Evolutionary conservation across 2,888 invertebrate genomes (phyloP), one percentile per base, ranked within the genome.

Genomic region (Meliscaeva auricollis): DNA sequence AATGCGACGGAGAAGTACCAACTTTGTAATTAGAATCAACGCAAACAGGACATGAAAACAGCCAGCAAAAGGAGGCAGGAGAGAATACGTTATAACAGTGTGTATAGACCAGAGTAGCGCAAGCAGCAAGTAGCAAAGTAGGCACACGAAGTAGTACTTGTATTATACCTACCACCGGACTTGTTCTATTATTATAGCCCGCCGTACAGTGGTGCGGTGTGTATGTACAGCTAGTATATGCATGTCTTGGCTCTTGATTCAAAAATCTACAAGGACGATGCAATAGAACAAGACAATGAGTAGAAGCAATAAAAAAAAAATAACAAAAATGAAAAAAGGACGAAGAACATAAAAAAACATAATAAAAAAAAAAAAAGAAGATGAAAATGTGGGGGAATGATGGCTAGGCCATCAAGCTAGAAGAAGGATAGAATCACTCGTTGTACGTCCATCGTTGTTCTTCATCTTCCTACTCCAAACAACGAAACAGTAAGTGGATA

Each of bases 11-110:
- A 64, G 72, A 77, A 85, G 77, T 77, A 85, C 76, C 80, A 80
- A 85, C 80, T 81, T 85, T 80, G 81, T 85, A 85, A 85, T 85
- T 85, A 85, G 85, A 85, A 85, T 77, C 85, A 77, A 80, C 85
- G 80, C 85, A 85, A 85, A 81, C 73, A 85, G 85, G 80, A 85
- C 85, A 81, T 77, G 76, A 85, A 85, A 80, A 70, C 82, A 75
- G 50, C 50, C 62, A 48, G 72, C 41, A 54, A 41, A 54, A 64
- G 50, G 11, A 22, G 9, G 22, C 22, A 50, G 32, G 9, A 48
- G 64, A 58, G 64, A 50, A 32, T 13, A 64, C 46, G 58, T 41
- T 52, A 38, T 75, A 46, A 35, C 74, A n/a, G 66, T 22, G 32
- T 54, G 68, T 38, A 44, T 60, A 62, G 60, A 58, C 38, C 15